Percentiles rank a stretch among this genome's conserved stretches.
Conservation (phyloP, 2,113 vertebrate genomes). For the Melanocharis versteri region DNA sequence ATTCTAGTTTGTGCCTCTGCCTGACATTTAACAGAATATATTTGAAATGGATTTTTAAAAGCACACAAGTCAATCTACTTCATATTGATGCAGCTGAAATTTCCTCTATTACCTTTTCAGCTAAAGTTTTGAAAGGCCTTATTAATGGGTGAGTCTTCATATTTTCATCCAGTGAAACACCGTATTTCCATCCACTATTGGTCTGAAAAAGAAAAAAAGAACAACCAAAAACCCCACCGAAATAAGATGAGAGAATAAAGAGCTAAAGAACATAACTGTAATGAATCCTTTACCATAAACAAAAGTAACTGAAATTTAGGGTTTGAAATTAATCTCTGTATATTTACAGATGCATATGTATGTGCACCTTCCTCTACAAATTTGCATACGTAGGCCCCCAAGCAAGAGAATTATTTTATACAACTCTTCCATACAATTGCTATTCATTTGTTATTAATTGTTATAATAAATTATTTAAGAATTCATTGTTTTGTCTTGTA, state of each 20-base stretch:
- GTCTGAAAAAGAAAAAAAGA: constrained; percentile 73
- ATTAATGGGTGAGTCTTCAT: constrained; percentile 91
- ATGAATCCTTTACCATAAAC: neutral
- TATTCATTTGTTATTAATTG: neutral
- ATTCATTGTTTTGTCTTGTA: neutral
- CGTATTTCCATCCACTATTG: constrained; percentile 91
- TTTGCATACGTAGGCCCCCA: neutral
- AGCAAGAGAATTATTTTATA: neutral
- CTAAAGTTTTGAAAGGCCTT: constrained; percentile 89
- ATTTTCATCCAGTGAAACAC: constrained; percentile 89
- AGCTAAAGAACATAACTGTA: neutral
- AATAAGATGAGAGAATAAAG: neutral
- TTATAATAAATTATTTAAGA: neutral
- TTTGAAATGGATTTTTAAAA: neutral
- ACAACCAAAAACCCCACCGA: rapidly evolving
- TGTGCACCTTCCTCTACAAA: neutral
- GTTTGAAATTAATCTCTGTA: neutral
- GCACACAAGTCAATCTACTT: neutral
- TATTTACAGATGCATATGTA: neutral
- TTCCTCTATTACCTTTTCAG: constrained; percentile 85
- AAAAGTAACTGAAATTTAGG: neutral
- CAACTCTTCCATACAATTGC: neutral
- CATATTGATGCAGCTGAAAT: neutral
- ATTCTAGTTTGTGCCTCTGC: neutral
- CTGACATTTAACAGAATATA: neutral